Evolutionary conservation across 1,140 invertebrate genomes (phyloP).

Genomic region (Leptinotarsa texana): DNA sequence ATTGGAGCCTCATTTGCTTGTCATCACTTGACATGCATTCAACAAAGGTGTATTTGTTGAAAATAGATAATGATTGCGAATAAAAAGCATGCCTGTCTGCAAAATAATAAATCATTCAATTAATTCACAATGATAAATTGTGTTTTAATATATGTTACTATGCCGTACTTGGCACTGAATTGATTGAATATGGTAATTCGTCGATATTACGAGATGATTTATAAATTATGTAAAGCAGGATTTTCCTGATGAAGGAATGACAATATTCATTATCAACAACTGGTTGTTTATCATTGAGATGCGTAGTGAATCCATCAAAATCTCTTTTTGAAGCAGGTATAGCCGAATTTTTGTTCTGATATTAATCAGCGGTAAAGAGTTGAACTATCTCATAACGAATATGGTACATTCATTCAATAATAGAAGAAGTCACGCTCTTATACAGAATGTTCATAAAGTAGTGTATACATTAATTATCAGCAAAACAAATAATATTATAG

Average conservation of each 20-base stretch:
- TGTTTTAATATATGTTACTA: conserved; percentile 24
- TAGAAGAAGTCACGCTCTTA: too few species aligned
- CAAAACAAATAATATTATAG: too few species aligned
- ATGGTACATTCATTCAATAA: too few species aligned
- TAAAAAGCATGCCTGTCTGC: background rate
- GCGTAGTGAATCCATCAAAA: background rate
- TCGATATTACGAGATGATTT: conserved; percentile 7
- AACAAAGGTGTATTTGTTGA: background rate
- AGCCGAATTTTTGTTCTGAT: background rate
- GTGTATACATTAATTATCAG: too few species aligned
- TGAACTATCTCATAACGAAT: too few species aligned
- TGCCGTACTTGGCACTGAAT: conserved; percentile 16
- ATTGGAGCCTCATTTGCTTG: too few species aligned
- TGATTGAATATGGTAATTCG: conserved; percentile 19
- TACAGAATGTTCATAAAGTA: too few species aligned
- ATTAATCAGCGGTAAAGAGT: too few species aligned
- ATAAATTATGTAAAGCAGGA: conserved; percentile 1
- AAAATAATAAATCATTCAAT: conserved; percentile 29
- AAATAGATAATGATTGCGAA: conserved; percentile 7
- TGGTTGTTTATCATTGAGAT: background rate
- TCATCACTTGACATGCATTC: background rate
- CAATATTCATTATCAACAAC: background rate
- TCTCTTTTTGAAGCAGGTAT: background rate
- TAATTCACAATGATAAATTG: conserved; percentile 30
- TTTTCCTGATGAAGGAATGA: background rate